Evolutionary conservation across 2,113 vertebrate genomes (phyloP).

Genomic region (Abramis brama): DNA sequence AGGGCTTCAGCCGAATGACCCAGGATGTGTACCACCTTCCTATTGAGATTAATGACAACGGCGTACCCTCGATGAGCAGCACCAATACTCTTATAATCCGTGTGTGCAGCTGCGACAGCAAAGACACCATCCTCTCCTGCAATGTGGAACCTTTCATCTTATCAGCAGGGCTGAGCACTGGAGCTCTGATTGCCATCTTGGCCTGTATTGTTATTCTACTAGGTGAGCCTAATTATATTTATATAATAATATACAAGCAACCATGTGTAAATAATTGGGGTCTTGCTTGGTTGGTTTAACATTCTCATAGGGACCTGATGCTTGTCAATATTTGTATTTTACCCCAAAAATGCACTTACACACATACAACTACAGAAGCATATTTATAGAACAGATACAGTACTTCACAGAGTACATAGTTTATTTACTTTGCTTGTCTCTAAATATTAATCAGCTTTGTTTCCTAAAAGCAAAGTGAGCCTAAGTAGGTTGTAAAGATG

Average conservation of each 20-base stretch:
- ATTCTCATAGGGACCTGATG: not conserved
- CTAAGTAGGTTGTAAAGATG: not conserved
- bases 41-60: slow-evolving; percentile 92
- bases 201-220: slow-evolving; percentile 95
- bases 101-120: slow-evolving; percentile 90
- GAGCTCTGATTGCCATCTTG: slow-evolving; percentile 92
- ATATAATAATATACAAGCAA: not conserved
- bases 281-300: slow-evolving; percentile 2
- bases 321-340: slow-evolving; percentile 30
- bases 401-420: slow-evolving; percentile 18
- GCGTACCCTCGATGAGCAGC: slow-evolving; percentile 86
- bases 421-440: not conserved
- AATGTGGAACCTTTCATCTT: slow-evolving; percentile 88
- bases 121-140: slow-evolving; percentile 85
- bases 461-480: not conserved
- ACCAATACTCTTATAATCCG: slow-evolving; percentile 92
- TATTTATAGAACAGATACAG: slow-evolving; percentile 34
- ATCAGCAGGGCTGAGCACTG: slow-evolving; percentile 91
- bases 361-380: not conserved
- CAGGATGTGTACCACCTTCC: slow-evolving; percentile 91
- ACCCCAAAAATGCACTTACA: not conserved
- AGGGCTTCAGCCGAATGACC: slow-evolving; percentile 87
- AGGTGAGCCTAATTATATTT: slow-evolving; percentile 74
- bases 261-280: not conserved
- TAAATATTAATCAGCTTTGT: not conserved